Evolutionary conservation across 2,888 invertebrate genomes (phyloP).

Genomic region (Dendrolimus pini): DNA sequence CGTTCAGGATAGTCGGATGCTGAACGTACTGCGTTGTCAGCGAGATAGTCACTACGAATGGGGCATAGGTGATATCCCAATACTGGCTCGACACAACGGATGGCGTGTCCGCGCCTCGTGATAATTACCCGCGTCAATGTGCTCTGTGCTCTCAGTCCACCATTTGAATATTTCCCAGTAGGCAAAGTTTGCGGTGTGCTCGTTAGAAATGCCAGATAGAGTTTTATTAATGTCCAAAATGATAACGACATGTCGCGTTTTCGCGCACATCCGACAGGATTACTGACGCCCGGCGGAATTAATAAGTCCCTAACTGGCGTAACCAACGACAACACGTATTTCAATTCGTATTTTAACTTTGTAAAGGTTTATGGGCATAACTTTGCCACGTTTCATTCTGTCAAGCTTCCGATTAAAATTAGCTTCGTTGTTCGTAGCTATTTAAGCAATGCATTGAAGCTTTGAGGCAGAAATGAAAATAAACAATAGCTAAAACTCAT

Average conservation of each 20-base stretch:
- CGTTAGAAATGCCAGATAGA: conserved; percentile 44
- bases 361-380: conserved; percentile 21
- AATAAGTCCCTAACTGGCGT: conserved; percentile 45
- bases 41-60: too few relatives aligned
- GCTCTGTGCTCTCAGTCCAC: conserved; percentile 25
- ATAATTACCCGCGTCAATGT: conserved; percentile 50
- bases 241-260: conserved; percentile 53
- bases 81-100: not conserved
- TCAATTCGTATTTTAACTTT: conserved; percentile 47
- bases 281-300: conserved; percentile 53
- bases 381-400: not conserved
- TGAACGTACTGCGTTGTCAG: too few relatives aligned
- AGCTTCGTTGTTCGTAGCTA: conserved; percentile 6
- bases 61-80: too few relatives aligned
- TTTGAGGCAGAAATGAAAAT: too few relatives aligned
- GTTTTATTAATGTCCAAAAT: conserved; percentile 64
- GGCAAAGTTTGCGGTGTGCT: conserved; percentile 43
- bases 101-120: conserved; percentile 12
- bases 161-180: conserved; percentile 50
- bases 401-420: not conserved
- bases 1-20: too few relatives aligned
- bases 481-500: too few relatives aligned
- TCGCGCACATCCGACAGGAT: conserved; percentile 35
- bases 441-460: conserved; percentile 6
- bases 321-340: conserved; percentile 38